Evolutionary conservation across 2,113 vertebrate species (phyloP), one percentile per base, ranked within the genome.

Genomic region (Megaptera novaeangliae): DNA sequence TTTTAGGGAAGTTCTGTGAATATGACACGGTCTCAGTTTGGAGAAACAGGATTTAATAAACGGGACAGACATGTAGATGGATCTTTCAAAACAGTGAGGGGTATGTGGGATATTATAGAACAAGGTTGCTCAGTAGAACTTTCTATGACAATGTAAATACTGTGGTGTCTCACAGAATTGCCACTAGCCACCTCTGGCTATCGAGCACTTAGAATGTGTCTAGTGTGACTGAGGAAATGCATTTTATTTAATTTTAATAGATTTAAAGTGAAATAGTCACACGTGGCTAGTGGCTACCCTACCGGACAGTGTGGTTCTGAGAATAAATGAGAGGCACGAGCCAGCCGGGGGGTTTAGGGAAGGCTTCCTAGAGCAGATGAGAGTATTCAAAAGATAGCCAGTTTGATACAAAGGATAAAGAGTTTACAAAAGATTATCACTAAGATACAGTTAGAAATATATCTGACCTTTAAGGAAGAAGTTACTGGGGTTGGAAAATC

Each of bases 21-120:
- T 31, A 61, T 3, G 2, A 68, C 55, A 72, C 12, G 21, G 15
- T 84, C 34, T 57, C 27, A 44, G n/a, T 63, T 61, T 88, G 46
- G 29, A 82, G 64, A 92, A 71, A 74, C 0, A 23, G 55, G 36
- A 25, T 91, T 71, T 78, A 41, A 10, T 71, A 64, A 93, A 57
- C 17, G 25, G 39, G 36, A 55, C 11, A 88, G 13, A 15, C 2
- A 4, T 18, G 44, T 59, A 78, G 59, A 14, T 52, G 39, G 44
- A 41, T 49, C 82, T 74, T 75, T 68, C 20, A 15, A 39, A 41
- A 69, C 5, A 78, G 21, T 69, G 52, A 86, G 6, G 41, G 36
- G 21, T 3, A 12, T 9, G 3, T 20, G 11, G 29, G 36, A 5
- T 6, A 9, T 27, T 31, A 23, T 0, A n/a, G 27, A 59, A 20